Percentiles rank a stretch among this genome's conserved stretches.
phyloP scores from a whole-genome alignment of 2,888 invertebrate species.

The Tillus elongatus region DNA sequence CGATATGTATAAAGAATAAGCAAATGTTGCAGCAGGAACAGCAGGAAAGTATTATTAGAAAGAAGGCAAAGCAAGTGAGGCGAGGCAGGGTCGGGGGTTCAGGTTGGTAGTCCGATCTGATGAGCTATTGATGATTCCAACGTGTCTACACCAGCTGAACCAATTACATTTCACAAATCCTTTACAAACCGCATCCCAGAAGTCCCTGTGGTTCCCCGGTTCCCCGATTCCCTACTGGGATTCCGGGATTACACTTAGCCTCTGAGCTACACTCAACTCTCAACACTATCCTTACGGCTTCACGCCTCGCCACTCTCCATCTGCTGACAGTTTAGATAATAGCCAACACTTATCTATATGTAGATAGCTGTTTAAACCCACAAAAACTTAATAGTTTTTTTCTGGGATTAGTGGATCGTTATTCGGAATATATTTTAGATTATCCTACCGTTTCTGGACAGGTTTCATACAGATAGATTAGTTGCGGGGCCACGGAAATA shows the following conservation, averaged over 20 bases:
- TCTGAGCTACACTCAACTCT: too few species aligned
- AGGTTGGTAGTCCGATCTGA: conserved; percentile 40
- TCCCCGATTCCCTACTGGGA: conserved; percentile 11
- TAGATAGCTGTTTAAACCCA: conserved; percentile 26
- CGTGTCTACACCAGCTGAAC: conserved; percentile 55
- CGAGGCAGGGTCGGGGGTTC: conserved; percentile 25
- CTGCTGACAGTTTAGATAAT: conserved; percentile 30
- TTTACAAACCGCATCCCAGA: conserved; percentile 32
- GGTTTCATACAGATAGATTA: conserved; percentile 1
- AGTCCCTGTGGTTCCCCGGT: conserved; percentile 29
- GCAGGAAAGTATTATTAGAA: too few species aligned
- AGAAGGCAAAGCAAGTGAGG: too few species aligned
- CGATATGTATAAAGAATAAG: too few species aligned
- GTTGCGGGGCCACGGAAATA: too few species aligned
- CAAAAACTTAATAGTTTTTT: conserved; percentile 26
- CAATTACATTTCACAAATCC: conserved; percentile 50
- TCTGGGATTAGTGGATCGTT: too few species aligned
- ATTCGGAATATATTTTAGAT: too few species aligned
- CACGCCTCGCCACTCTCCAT: conserved; percentile 22
- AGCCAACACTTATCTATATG: conserved; percentile 30
- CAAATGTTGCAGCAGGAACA: too few species aligned
- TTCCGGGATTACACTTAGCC: too few species aligned
- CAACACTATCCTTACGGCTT: too few species aligned
- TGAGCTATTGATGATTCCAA: conserved; percentile 55
- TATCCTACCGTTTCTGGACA: not conserved